Base-by-base conservation (phyloP, 2,888 invertebrate species). In the Liodrosophila aerea region DNA sequence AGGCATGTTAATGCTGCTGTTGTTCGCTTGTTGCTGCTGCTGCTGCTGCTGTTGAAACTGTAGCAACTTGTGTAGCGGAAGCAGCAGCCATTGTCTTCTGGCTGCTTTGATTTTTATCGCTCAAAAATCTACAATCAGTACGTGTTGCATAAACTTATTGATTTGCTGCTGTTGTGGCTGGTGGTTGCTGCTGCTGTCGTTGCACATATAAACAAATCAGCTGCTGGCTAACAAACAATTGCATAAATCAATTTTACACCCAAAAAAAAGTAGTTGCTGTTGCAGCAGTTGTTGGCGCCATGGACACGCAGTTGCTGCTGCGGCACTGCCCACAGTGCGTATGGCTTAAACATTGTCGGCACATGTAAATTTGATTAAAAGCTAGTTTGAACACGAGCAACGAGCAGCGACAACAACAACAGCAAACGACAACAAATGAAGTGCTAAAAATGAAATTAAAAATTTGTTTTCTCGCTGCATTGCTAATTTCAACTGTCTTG, bases 191-290 rank as follows among this genome's bases (percentile, higher is more conserved):
- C 11, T 54, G 64, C 71, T 76, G 83, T 69, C 57, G 73, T 59
- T 73, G 77, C 62, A 64, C 76, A 69, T 74, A 83, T 78, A 78
- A 78, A 83, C 83, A 78, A 78, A 78, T 78, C 78, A 83, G 83
- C 72, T 69, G 69, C 60, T 76, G 77, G 73, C 71, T 50, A 76
- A 68, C 85, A 74, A 71, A 78, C 85, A 84, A 82, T 84, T 82
- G 85, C 81, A 82, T 82, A 82, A 82, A 82, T 82, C 85, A 82
- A 85, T 82, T 84, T 82, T 64, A 70, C 82, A 76, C 69, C 47
- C 41, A 39, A 59, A 56, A 54, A 30, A 40, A 40, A 59, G 40
- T 12, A 2, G 36, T 27, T 2, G 15, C 30, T 52, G 52, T 33
- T 22, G 50, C 36, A 40, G 54, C 12, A 37, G 50, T 31, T 31